Percentiles rank a stretch among this genome's conserved stretches.
phyloP scores from a whole-genome alignment of 92 coral and sea anemone genomes.

The Meandrina meandrites region DNA sequence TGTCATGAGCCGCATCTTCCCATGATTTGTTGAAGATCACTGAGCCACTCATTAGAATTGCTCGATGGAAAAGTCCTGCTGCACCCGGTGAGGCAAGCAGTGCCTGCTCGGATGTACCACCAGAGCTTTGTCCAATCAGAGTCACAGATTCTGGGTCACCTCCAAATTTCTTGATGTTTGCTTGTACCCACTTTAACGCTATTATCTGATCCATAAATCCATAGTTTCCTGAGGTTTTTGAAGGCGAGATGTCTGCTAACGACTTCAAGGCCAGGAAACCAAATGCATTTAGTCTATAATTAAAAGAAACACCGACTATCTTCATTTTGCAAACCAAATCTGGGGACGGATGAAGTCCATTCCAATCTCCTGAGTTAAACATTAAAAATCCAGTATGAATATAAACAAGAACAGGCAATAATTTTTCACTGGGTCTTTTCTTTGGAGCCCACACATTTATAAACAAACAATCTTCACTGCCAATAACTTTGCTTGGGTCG shows the following conservation, averaged over 20 bases:
- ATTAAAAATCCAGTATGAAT: conserved; percentile 66
- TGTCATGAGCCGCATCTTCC: conserved; percentile 61
- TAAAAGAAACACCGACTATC: conserved; percentile 69
- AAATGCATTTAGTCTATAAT: conserved; percentile 73
- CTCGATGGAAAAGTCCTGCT: conserved; percentile 67
- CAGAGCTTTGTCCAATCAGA: conserved; percentile 77
- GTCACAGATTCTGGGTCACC: conserved; percentile 71
- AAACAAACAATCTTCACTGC: conserved; percentile 73
- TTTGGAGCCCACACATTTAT: conserved; percentile 70
- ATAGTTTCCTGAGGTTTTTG: conserved; percentile 70
- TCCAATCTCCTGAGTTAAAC: conserved; percentile 62
- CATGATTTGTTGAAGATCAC: conserved; percentile 59
- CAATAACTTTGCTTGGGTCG: conserved; percentile 34
- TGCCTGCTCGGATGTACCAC: conserved; percentile 75
- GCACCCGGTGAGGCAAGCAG: conserved; percentile 67
- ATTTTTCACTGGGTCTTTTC: conserved; percentile 21
- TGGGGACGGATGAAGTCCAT: conserved; percentile 60
- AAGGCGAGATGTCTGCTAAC: conserved; percentile 37
- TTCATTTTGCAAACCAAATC: conserved; percentile 63
- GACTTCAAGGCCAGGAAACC: conserved; percentile 70
- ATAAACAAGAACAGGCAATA: conserved; percentile 66
- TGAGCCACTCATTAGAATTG: conserved; percentile 70
- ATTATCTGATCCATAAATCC: conserved; percentile 84
- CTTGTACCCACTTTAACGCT: conserved; percentile 65
- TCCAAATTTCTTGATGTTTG: conserved; percentile 69